Percentiles rank a stretch among this genome's conserved stretches.
Evolutionary conservation across 2,113 vertebrate species (phyloP).

Genomic region (Sebastes fasciatus): DNA sequence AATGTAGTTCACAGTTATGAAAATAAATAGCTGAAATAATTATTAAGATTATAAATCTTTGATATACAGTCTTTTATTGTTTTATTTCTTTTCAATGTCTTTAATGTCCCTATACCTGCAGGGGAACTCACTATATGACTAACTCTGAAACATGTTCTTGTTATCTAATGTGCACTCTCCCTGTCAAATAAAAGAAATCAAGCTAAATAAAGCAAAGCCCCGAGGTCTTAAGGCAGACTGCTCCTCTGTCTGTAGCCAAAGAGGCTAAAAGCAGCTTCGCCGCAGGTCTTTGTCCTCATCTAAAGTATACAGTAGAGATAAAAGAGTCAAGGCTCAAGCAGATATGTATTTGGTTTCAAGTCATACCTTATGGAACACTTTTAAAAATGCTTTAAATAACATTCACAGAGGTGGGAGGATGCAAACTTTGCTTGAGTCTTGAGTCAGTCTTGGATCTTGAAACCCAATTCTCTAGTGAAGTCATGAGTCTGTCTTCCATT

Average conservation of each 20-base stretch:
- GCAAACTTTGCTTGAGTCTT: background rate
- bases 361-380: background rate
- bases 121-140: background rate
- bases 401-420: background rate
- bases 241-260: background rate
- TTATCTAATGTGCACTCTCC: background rate
- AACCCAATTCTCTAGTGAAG: too few species aligned
- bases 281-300: slow-evolving; percentile 4
- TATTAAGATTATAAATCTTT: background rate
- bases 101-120: background rate
- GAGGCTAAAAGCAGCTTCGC: slow-evolving; percentile 26
- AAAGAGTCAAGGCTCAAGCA: background rate
- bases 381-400: too few species aligned
- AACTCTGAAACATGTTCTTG: background rate
- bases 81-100: background rate
- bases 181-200: background rate
- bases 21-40: background rate
- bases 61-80: background rate
- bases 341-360: background rate
- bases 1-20: background rate
- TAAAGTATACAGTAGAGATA: background rate
- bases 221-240: background rate
- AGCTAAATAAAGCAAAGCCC: slow-evolving; percentile 34
- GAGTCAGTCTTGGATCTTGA: too few species aligned
- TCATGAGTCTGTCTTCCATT: too few species aligned